phyloP scores from a whole-genome alignment of 2,113 vertebrate genomes.

The Dipodomys stephensi region DNA sequence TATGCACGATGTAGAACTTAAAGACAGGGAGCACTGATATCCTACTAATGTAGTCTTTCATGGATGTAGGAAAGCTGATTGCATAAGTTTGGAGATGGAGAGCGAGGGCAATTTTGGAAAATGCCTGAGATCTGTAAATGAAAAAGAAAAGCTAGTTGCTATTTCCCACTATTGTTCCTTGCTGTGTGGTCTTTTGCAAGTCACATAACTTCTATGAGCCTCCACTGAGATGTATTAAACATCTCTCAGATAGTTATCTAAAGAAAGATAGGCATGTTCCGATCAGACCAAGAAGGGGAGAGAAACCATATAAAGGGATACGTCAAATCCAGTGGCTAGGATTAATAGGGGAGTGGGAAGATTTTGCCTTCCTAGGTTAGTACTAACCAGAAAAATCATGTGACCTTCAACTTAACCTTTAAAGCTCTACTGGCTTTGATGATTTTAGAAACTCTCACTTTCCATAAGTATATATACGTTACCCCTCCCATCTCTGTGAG shows the following conservation, averaged over 20 bases:
- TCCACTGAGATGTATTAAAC: conserved; percentile 6
- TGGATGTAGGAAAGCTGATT: background rate
- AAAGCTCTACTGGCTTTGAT: background rate
- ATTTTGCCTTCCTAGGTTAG: background rate
- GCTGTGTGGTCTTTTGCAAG: background rate
- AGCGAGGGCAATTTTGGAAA: background rate
- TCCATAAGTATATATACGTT: background rate
- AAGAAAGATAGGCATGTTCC: background rate
- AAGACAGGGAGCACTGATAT: background rate
- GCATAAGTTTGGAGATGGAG: background rate
- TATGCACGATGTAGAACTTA: background rate
- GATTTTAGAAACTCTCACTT: background rate
- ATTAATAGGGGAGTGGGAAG: background rate
- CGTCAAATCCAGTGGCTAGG: background rate
- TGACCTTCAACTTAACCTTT: background rate
- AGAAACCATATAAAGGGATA: background rate
- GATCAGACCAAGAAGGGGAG: background rate
- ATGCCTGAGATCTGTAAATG: background rate
- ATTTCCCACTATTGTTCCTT: background rate
- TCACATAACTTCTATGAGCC: conserved; percentile 25
- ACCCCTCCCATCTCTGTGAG: background rate
- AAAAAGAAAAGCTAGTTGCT: background rate
- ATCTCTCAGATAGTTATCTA: background rate
- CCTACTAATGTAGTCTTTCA: background rate
- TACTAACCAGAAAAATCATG: background rate